Base-by-base conservation (phyloP, 2,113 vertebrate genomes). In the Andinoacara biseriatus region DNA sequence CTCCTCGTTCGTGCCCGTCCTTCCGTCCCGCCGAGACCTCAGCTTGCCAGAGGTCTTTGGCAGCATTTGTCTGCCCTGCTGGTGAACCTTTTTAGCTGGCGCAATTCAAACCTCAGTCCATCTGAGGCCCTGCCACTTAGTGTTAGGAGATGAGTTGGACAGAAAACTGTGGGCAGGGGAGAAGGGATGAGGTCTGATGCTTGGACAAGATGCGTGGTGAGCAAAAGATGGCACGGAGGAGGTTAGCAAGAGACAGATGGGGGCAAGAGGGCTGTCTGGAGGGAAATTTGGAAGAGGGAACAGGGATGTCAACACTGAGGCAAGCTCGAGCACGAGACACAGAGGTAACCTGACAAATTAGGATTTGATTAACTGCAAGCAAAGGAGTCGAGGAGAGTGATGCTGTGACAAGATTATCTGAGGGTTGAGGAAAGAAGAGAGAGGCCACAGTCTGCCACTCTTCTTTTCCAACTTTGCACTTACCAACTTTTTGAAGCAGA, bases 401-500 rank as follows among this genome's bases (percentile, higher is more conserved):
- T 84, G 84, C 87, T 60, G 61, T 69, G 85, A 89, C 65, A 58
- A 77, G 81, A 86, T 80, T 63, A 79, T 87, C 63, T 40, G 78
- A 59, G 52, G 87, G 59, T 40, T 5, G 78, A 78, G 80, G 49
- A 80, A 88, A 88, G 81, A 92, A 87, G 90, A 90, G 46, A 26
- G 10, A 87, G 74, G 79, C 18, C 54, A 60, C 62, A 78, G 13
- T 38, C 76, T 59, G 20, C 69, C 65, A 3, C 82, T 85, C 83
- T 86, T 87, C 86, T 91, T 83, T 75, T 61, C 57, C 35, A 38
- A 35, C 54, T 80, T 83, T 87, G 22, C 81, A 93, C 92, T 91
- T 91, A 92, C 91, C 91, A 62, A 90, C 91, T 94, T 84, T 93
- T 85, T n/a, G 86, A 85, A 40, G 90, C 86, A 86, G 76, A 79